Evolutionary conservation across 1,140 invertebrate genomes (phyloP).

Genomic region (Papilio polytes): DNA sequence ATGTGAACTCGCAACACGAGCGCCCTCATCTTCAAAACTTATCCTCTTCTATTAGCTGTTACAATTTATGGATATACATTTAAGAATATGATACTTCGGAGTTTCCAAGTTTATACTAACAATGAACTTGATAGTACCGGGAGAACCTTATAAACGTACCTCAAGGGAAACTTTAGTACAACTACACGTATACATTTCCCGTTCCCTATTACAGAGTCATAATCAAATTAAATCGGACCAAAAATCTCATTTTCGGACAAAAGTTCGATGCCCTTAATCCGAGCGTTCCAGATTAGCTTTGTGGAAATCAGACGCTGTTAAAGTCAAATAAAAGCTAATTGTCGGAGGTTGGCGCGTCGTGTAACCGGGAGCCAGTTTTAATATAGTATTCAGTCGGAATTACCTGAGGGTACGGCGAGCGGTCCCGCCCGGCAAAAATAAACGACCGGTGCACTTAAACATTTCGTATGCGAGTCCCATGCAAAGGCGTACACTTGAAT

Average conservation of each 20-base stretch:
- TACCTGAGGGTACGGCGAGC: conserved; percentile 15
- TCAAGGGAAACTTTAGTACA: too few species aligned
- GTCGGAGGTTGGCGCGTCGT: conserved; percentile 13
- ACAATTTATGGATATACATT: conserved; percentile 28
- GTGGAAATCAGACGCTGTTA: conserved; percentile 34
- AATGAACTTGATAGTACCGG: not conserved
- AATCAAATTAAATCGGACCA: not conserved
- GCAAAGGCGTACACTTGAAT: conserved; percentile 77
- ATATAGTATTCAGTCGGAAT: conserved; percentile 28
- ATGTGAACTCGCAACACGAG: conserved; percentile 7
- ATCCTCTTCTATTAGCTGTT: conserved; percentile 9
- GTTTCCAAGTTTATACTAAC: not conserved
- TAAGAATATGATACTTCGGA: conserved; percentile 1
- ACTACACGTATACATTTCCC: too few species aligned
- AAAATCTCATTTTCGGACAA: not conserved
- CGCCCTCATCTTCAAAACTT: not conserved
- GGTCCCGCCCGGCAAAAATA: conserved; percentile 43
- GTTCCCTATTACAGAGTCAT: not conserved
- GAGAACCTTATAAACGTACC: too few species aligned
- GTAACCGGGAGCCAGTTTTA: conserved; percentile 23
- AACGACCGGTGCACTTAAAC: conserved; percentile 66
- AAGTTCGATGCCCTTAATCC: conserved; percentile 31
- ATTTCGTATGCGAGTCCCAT: conserved; percentile 73
- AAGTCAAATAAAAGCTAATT: conserved; percentile 39
- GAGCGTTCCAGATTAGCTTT: conserved; percentile 30